Percentiles rank a stretch among this genome's conserved stretches.
Conservation (phyloP, 1,140 invertebrate species). For the Brachionus rotundiformis region DNA sequence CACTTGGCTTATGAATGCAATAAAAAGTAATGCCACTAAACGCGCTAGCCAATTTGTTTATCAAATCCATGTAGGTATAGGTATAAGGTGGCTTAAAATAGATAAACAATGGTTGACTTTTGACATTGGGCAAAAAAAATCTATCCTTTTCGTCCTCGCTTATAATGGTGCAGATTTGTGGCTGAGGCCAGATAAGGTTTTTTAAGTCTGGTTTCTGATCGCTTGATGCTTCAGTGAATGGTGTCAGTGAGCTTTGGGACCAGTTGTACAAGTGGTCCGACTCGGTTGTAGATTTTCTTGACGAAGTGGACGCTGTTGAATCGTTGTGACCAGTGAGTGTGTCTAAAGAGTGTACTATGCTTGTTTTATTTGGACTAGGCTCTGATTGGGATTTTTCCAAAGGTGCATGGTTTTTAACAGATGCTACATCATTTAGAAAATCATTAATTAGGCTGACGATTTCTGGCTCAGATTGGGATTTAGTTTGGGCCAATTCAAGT, state of each 20-base stretch:
- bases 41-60: constrained; percentile 48
- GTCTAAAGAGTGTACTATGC: background rate
- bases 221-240: background rate
- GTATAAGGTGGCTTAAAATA: constrained; percentile 48
- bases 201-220: background rate
- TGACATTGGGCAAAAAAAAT: constrained; percentile 38
- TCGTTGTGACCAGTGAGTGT: background rate
- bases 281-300: constrained; percentile 11
- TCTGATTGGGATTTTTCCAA: background rate
- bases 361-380: background rate
- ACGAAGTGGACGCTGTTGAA: background rate
- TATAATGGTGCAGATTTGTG: background rate
- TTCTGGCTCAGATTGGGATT: constrained; percentile 20
- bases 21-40: constrained; percentile 34
- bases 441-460: constrained; percentile 3
- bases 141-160: constrained; percentile 14
- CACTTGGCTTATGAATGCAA: constrained; percentile 23
- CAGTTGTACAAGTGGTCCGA: constrained; percentile 36
- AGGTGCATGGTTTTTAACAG: constrained; percentile 17
- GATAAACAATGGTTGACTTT: constrained; percentile 35
- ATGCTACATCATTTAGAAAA: constrained; percentile 34
- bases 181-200: constrained; percentile 34
- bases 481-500: background rate
- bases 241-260: background rate
- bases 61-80: constrained; percentile 41